phyloP scores from a whole-genome alignment of 1,140 invertebrate species.

The Hyles euphorbiae region DNA sequence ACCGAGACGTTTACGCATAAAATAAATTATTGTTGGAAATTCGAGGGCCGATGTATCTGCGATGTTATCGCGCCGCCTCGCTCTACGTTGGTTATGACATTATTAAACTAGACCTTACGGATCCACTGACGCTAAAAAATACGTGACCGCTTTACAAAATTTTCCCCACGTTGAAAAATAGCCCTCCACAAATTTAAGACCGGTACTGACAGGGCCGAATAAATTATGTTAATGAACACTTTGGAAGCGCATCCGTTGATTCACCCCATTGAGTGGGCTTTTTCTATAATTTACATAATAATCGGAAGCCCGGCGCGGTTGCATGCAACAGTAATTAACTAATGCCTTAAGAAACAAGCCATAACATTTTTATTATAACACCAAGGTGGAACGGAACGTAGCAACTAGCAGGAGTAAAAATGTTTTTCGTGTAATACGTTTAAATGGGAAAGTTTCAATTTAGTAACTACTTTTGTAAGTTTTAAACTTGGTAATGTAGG shows the following conservation, averaged over 20 bases:
- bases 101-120: conserved; percentile 54
- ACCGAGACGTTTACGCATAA: conserved; percentile 39
- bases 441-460: too few species aligned
- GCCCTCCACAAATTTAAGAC: conserved; percentile 66
- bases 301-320: conserved; percentile 14
- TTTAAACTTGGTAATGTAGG: too few species aligned
- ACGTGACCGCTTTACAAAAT: conserved; percentile 43
- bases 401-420: too few species aligned
- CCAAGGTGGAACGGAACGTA: too few species aligned
- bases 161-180: conserved; percentile 48
- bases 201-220: conserved; percentile 64
- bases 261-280: conserved; percentile 46
- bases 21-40: conserved; percentile 53
- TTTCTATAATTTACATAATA: conserved; percentile 62
- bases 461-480: too few species aligned
- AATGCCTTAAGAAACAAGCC: not conserved
- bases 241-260: conserved; percentile 68
- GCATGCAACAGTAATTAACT: conserved; percentile 13
- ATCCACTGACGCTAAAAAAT: conserved; percentile 46
- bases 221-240: conserved; percentile 73
- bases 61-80: conserved; percentile 43
- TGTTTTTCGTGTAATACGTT: too few species aligned
- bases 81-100: conserved; percentile 49
- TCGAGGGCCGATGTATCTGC: conserved; percentile 43
- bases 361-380: not conserved